Evolutionary conservation across 2,113 vertebrate genomes (phyloP).

Genomic region (Aspiorhynchus laticeps): DNA sequence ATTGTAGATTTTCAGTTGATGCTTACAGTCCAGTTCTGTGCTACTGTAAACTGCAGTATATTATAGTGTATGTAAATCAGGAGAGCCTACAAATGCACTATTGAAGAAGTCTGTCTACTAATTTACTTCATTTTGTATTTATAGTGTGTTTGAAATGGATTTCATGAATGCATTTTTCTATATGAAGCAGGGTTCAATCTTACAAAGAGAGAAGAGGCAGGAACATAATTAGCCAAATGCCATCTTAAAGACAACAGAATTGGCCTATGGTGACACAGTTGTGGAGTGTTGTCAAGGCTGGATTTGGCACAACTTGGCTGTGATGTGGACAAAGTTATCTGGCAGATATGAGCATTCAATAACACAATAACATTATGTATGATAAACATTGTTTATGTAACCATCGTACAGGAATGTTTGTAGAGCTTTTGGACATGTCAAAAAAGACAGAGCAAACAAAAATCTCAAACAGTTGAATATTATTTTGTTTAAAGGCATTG

Average conservation of each 20-base stretch:
- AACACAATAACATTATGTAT: not conserved
- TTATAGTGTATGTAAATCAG: too few relatives aligned
- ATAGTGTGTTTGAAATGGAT: not conserved
- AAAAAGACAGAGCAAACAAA: not conserved
- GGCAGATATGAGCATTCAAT: not conserved
- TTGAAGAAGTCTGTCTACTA: too few relatives aligned
- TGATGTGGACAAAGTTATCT: too few relatives aligned
- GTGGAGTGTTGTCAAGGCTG: not conserved
- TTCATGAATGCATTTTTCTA: not conserved
- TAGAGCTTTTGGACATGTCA: not conserved
- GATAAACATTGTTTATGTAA: conserved; percentile 46
- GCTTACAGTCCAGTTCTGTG: not conserved
- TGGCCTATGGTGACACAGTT: not conserved
- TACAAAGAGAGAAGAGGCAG: not conserved
- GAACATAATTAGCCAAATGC: not conserved
- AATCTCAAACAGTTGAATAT: not conserved
- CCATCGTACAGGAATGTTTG: conserved; percentile 44
- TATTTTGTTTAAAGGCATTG: not conserved
- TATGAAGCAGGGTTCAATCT: not conserved
- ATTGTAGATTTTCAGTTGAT: too few relatives aligned
- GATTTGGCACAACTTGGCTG: not conserved
- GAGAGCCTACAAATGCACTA: too few relatives aligned
- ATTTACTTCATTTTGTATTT: too few relatives aligned
- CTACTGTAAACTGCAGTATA: not conserved
- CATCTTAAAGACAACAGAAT: not conserved